Base-by-base conservation (phyloP, 2,797 vertebrate genomes). In the Schizopygopsis pylzovi region DNA sequence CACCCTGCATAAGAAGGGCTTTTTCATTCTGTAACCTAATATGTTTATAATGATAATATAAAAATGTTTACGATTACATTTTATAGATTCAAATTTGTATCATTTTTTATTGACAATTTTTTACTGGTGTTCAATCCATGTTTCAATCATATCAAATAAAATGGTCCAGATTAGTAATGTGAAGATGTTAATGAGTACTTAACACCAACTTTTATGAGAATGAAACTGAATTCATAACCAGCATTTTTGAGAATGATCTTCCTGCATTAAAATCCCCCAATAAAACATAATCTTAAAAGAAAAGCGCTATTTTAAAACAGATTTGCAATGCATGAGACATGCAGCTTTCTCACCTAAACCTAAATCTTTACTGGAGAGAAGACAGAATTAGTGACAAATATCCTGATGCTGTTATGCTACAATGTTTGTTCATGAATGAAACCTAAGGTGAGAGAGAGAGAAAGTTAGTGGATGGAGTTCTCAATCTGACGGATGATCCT, bases 401-500 rank as follows among this genome's bases (percentile, higher is more conserved):
- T 77, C 45, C 18, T 49, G 63, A 72, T 70, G 43, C 18, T 70
- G 52, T 59, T 72, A 20, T 59, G 70, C 41, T 75, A n/a, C 28
- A 0, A 76, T 52, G 39, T 61, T 49, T 28, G 59, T 63, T 67
- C n/a, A 70, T 79, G 49, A 45, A 79, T 71, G 65, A 84, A 79
- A 54, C 61, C 73, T 77, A 67, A 45, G 75, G 63, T 79, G 79
- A 79, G 22, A 82, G 63, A 68, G 16, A 84, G 45, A 79, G 13
- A 47, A 85, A 18, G 76, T 79, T 79, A 56, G 47, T 54, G 20
- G 75, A 25, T 81, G 49, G 71, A 73, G 18, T 52, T 72, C 20
- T 7, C 6, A 65, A 67, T 65, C 72, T 45, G 25, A 43, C 61
- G 54, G 49, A 37, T 39, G 33, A 47, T 18, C 65, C 78, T 49